These are phyloP conservation scores for Oncorhynchus tshawytscha DNA, from an alignment of 2,113 vertebrate genomes.

Conservation along the genomic window DNA sequence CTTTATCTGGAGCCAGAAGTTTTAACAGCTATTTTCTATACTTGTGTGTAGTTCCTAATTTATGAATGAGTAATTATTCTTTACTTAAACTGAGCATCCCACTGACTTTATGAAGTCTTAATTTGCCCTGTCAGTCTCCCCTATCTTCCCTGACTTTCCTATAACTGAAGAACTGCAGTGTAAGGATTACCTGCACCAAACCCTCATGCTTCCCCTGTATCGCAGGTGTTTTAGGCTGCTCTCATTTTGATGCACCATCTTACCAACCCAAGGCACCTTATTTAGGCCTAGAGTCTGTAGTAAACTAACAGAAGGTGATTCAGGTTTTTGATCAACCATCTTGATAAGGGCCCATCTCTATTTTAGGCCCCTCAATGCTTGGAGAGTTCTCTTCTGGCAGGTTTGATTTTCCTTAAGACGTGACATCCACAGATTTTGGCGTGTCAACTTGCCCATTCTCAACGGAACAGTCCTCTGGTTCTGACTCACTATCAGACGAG, in stretches of 20 bases:
- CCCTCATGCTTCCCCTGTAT: not conserved
- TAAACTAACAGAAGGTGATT: conserved; percentile 40
- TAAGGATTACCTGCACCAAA: not conserved
- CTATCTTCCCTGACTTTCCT: not conserved
- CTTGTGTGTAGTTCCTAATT: not conserved
- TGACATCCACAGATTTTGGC: conserved; percentile 9
- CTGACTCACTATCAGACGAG: conserved; percentile 62
- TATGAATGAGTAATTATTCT: not conserved
- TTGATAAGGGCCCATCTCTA: conserved; percentile 32
- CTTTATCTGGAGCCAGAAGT: not conserved
- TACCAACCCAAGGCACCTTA: conserved; percentile 38
- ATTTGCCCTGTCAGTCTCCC: not conserved
- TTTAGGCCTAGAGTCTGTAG: conserved; percentile 2
- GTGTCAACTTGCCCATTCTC: conserved; percentile 52
- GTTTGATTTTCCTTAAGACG: conserved; percentile 17
- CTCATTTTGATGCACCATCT: not conserved
- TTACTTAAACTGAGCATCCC: not conserved
- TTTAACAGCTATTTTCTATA: not conserved
- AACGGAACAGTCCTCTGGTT: conserved; percentile 37
- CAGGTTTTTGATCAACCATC: conserved; percentile 41
- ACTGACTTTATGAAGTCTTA: not conserved
- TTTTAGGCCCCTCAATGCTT: conserved; percentile 4
- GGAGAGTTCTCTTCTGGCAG: conserved; percentile 22
- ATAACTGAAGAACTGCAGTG: not conserved
- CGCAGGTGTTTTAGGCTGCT: not conserved